These are phyloP conservation scores for Azemiops feae DNA, from an alignment of 2,113 vertebrate species.

Conservation along the genomic window DNA sequence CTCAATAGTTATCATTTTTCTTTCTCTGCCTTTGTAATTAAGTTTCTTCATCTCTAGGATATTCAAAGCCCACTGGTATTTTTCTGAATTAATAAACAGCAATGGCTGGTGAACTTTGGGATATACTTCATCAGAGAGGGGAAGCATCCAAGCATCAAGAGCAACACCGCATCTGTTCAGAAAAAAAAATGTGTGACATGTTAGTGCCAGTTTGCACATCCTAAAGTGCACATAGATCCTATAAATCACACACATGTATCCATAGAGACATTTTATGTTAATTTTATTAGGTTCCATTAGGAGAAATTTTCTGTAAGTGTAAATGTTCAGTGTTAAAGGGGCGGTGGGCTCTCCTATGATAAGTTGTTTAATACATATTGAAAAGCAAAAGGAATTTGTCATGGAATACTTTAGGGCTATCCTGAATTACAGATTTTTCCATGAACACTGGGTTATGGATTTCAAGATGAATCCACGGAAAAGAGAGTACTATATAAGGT, in stretches of 20 bases:
- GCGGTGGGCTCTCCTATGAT: neutral
- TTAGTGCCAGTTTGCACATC: neutral
- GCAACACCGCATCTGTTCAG: slow-evolving; percentile 84
- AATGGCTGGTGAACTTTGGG: slow-evolving; percentile 83
- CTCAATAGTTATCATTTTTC: slow-evolving; percentile 97
- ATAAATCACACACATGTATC: neutral
- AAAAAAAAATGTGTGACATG: neutral
- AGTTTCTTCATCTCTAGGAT: slow-evolving; percentile 82
- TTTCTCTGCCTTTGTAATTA: slow-evolving; percentile 70
- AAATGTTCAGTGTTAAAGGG: neutral
- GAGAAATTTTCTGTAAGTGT: neutral
- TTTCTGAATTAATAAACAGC: slow-evolving; percentile 94
- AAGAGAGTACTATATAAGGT: neutral
- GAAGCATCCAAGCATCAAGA: slow-evolving; percentile 91
- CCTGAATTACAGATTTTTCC: neutral
- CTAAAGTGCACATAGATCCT: neutral
- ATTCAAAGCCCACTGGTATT: slow-evolving; percentile 86
- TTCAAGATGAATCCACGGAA: neutral
- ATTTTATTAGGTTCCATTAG: neutral
- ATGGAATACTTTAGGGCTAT: neutral
- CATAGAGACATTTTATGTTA: neutral
- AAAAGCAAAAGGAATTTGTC: neutral
- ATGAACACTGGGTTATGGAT: neutral
- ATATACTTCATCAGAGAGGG: slow-evolving; percentile 80
- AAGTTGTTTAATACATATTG: neutral